Percentiles rank a stretch among this genome's conserved stretches.
These are phyloP conservation scores for Saccopteryx bilineata DNA, from an alignment of 2,113 vertebrate genomes.

Conservation along the genomic window DNA sequence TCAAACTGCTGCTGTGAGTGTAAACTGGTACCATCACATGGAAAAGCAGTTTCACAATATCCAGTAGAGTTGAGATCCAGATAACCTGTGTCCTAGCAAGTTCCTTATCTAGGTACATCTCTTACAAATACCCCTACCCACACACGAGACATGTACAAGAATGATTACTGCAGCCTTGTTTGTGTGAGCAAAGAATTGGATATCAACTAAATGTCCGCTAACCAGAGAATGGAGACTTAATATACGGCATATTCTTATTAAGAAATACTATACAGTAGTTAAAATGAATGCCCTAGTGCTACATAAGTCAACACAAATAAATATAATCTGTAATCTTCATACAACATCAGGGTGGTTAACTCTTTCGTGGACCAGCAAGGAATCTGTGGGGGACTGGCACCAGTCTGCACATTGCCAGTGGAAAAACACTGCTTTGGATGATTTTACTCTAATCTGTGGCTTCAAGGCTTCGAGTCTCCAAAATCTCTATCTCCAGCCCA, in stretches of 20 bases:
- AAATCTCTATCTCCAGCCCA: not conserved
- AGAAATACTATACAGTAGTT: not conserved
- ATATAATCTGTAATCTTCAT: too few relatives aligned
- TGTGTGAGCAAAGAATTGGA: not conserved
- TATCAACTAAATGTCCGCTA: not conserved
- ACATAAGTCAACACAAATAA: not conserved
- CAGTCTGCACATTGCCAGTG: too few relatives aligned
- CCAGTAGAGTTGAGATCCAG: not conserved
- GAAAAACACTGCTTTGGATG: not conserved
- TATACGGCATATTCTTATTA: not conserved
- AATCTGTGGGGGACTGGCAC: too few relatives aligned
- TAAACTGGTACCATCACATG: not conserved
- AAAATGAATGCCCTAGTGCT: not conserved
- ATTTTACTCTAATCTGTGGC: not conserved
- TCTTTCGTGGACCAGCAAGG: too few relatives aligned
- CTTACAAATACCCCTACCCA: not conserved
- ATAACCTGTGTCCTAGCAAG: not conserved
- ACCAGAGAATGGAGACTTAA: not conserved
- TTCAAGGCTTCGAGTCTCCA: not conserved
- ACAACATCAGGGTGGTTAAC: too few relatives aligned
- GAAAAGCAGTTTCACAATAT: not conserved
- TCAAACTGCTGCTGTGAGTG: not conserved
- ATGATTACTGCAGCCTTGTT: not conserved
- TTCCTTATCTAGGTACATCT: not conserved
- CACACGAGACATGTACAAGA: not conserved